These are phyloP conservation scores for Laticauda laticaudata DNA, from an alignment of 2,113 vertebrate genomes.

Conservation along the genomic window DNA sequence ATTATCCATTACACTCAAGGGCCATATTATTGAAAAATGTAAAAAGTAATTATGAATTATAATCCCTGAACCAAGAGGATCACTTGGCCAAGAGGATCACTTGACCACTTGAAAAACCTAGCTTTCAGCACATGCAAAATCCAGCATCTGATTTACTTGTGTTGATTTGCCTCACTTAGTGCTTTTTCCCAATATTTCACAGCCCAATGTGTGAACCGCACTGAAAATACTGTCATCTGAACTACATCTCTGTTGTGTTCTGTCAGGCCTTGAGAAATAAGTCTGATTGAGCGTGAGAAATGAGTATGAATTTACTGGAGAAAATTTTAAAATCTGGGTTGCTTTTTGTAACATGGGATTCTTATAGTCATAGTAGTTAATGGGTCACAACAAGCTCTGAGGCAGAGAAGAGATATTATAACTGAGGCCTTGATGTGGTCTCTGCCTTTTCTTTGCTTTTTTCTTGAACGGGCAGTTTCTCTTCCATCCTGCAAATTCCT, in stretches of 20 bases:
- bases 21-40: not conserved
- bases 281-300: not conserved
- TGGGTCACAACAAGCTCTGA: not conserved
- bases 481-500: not conserved
- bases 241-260: not conserved
- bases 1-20: not conserved
- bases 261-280: not conserved
- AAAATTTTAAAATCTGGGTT: not conserved
- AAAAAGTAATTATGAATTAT: not conserved
- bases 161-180: not conserved
- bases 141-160: not conserved
- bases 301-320: not conserved
- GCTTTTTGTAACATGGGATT: not conserved
- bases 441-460: not conserved
- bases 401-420: not conserved
- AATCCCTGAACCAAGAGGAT: not conserved
- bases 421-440: not conserved
- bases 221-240: not conserved
- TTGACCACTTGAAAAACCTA: not conserved
- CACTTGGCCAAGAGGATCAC: not conserved
- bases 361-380: not conserved
- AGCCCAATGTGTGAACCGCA: not conserved
- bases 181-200: not conserved
- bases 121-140: not conserved
- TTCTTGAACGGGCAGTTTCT: not conserved